Percentiles rank a stretch among this genome's conserved stretches.
Conservation (phyloP, 2,113 vertebrate species). For the Fulica atra region DNA sequence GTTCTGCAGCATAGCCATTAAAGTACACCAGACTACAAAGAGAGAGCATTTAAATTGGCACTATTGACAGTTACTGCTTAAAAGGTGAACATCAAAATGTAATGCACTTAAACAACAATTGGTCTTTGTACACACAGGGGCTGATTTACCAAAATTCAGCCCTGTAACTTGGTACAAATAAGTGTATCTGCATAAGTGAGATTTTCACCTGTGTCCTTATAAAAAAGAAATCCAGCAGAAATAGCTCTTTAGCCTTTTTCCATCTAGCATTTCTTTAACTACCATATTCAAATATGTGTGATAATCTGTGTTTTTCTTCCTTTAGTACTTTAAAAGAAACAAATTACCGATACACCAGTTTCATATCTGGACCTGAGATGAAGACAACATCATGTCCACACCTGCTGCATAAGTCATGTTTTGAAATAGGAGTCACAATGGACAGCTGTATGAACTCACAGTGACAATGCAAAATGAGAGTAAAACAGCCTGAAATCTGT, state of each 20-base stretch:
- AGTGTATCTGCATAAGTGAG: neutral
- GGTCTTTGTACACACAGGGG: neutral
- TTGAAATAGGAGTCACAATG: neutral
- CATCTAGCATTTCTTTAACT: neutral
- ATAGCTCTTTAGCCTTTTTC: neutral
- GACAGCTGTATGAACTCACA: neutral
- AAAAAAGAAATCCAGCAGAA: neutral
- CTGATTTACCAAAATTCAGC: neutral
- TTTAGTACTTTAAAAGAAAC: neutral
- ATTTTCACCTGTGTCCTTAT: neutral
- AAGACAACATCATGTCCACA: neutral
- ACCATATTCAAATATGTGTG: neutral
- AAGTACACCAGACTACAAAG: constrained; percentile 33
- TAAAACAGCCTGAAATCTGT: neutral
- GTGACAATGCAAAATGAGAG: neutral
- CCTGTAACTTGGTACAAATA: neutral
- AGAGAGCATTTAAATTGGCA: constrained; percentile 50
- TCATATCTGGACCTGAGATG: neutral
- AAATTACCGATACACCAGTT: neutral
- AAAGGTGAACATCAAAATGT: constrained; percentile 56
- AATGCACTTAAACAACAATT: constrained; percentile 47
- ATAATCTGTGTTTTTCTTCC: neutral
- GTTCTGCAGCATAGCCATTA: constrained; percentile 58
- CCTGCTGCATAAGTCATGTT: neutral
- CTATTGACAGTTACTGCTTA: constrained; percentile 48